Conservation (phyloP, 2,797 vertebrate genomes). For the Eulemur rubriventer region DNA sequence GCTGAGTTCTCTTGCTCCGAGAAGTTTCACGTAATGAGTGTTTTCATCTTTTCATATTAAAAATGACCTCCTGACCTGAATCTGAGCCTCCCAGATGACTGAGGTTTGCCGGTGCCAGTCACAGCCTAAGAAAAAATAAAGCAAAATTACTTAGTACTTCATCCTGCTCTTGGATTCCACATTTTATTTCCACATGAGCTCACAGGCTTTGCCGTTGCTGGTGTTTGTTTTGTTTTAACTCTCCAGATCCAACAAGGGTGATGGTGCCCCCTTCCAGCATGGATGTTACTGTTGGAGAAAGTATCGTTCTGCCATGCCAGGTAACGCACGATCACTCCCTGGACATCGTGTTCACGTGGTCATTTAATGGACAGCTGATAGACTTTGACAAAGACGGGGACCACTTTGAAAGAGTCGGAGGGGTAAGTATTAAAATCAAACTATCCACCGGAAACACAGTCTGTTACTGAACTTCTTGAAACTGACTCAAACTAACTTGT, state of each 20-base stretch:
- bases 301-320: constrained; percentile 96
- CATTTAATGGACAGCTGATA: constrained; percentile 96
- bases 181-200: background rate
- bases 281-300: constrained; percentile 97
- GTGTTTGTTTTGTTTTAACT: background rate
- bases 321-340: constrained; percentile 95
- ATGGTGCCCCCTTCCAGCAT: constrained; percentile 92
- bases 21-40: background rate
- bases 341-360: constrained; percentile 96
- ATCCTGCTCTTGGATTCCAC: background rate
- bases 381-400: constrained; percentile 96
- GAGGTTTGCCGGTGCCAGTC: background rate
- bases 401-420: constrained; percentile 97
- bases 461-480: background rate
- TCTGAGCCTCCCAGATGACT: background rate
- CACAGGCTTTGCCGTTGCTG: rapidly evolving
- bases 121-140: background rate
- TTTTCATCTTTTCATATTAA: constrained; percentile 48
- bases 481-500: background rate
- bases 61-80: background rate
- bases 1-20: background rate
- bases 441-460: rapidly evolving
- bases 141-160: background rate
- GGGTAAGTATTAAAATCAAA: constrained; percentile 90
- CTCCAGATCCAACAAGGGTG: constrained; percentile 94